A percentile compares a stretch with the other conserved stretches of the same genome.
Evolutionary conservation across 2,113 vertebrate species (phyloP).

Genomic region (Brachionichthys hirsutus): DNA sequence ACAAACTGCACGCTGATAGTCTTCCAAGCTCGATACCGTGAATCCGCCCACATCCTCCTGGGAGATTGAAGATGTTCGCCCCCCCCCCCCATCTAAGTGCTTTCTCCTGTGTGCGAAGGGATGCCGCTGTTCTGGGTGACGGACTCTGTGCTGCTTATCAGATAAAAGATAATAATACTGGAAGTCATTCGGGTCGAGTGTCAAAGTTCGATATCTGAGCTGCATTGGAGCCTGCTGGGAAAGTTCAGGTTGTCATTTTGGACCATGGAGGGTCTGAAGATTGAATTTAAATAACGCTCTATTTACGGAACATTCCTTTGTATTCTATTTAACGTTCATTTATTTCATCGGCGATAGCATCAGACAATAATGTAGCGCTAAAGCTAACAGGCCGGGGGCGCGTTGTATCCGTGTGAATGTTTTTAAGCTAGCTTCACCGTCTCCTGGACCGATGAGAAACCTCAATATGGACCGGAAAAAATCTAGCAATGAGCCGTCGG

Average conservation of each 20-base stretch:
- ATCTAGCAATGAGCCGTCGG: conserved; percentile 19
- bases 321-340: no score
- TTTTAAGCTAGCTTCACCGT: no score
- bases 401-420: no score
- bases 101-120: conserved; percentile 15
- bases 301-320: no score
- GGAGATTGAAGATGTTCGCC: conserved; percentile 10
- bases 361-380: no score
- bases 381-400: no score
- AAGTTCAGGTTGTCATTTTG: conserved; percentile 14
- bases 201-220: conserved; percentile 25
- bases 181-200: conserved; percentile 7
- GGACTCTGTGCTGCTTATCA: conserved; percentile 41
- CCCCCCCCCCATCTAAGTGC: background rate
- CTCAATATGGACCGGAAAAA: no score
- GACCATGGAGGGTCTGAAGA: no score
- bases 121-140: conserved; percentile 39
- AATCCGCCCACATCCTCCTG: conserved; percentile 5
- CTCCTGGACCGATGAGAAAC: no score
- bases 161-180: conserved; percentile 14
- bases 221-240: conserved; percentile 8
- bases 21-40: conserved; percentile 10
- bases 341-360: no score
- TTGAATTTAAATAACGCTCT: background rate
- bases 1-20: conserved; percentile 15